These are phyloP conservation scores for Uloborus plumipes DNA, from an alignment of 2,888 invertebrate species.

Conservation along the genomic window DNA sequence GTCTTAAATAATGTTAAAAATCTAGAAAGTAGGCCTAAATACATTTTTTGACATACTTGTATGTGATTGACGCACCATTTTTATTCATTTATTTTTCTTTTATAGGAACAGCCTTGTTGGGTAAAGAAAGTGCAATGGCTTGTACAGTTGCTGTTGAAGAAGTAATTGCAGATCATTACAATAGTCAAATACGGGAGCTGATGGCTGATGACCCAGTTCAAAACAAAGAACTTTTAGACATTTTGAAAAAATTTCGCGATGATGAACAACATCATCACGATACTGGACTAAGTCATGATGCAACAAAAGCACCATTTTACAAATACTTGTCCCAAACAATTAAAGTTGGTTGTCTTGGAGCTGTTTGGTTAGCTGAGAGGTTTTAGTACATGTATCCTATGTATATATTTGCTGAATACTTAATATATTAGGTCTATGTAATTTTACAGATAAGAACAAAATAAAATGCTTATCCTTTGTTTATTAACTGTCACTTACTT, in stretches of 20 bases:
- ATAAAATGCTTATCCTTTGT: too few species aligned
- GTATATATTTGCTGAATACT: too few species aligned
- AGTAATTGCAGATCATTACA: conserved; percentile 97
- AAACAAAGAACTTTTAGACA: conserved; percentile 84
- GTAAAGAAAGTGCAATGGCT: conserved; percentile 98
- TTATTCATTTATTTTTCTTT: too few species aligned
- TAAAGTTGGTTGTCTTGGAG: conserved; percentile 91
- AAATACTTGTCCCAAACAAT: conserved; percentile 85
- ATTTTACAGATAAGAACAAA: too few species aligned
- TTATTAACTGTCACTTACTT: too few species aligned
- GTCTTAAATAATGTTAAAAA: too few species aligned
- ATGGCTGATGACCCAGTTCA: conserved; percentile 79
- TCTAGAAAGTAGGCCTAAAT: too few species aligned
- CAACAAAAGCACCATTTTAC: conserved; percentile 95
- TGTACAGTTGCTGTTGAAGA: conserved; percentile 99
- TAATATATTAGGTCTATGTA: too few species aligned
- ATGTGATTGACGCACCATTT: too few species aligned
- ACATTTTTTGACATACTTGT: too few species aligned
- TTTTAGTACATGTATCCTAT: conserved; percentile 72
- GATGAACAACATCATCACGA: conserved; percentile 99
- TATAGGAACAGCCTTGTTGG: conserved; percentile 88
- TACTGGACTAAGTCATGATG: conserved; percentile 90
- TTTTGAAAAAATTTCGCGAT: conserved; percentile 87
- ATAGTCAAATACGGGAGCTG: conserved; percentile 90
- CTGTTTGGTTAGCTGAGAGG: conserved; percentile 93